These are phyloP conservation scores for Caloenas nicobarica DNA, from an alignment of 2,113 vertebrate species.

Conservation along the genomic window DNA sequence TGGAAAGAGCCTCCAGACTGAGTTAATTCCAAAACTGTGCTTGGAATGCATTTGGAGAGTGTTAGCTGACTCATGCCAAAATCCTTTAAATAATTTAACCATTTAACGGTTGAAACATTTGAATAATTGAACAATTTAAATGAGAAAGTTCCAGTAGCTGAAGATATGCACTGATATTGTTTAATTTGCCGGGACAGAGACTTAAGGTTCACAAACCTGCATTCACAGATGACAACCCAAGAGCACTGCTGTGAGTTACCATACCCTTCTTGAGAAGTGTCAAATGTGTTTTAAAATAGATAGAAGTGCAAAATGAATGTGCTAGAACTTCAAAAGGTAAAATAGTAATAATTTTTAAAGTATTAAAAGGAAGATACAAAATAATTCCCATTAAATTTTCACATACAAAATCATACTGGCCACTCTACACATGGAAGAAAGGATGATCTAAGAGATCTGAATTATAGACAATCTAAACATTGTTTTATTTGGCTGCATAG, in stretches of 20 bases:
- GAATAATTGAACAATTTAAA: conserved; percentile 17
- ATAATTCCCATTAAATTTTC: background rate
- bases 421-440: background rate
- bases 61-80: background rate
- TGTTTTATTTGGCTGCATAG: background rate
- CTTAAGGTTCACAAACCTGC: background rate
- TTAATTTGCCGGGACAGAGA: background rate
- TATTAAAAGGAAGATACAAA: background rate
- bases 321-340: background rate
- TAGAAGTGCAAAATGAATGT: background rate
- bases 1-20: background rate
- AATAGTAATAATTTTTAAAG: no score
- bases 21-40: background rate
- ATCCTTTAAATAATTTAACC: background rate
- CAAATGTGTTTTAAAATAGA: background rate
- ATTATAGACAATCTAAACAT: accelerated
- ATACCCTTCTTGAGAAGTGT: background rate
- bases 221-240: background rate
- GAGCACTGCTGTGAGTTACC: background rate
- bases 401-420: background rate
- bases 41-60: background rate
- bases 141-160: background rate
- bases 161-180: background rate
- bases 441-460: background rate
- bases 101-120: background rate